Conservation (phyloP, 2,888 invertebrate species). For the Aquatica leii region DNA sequence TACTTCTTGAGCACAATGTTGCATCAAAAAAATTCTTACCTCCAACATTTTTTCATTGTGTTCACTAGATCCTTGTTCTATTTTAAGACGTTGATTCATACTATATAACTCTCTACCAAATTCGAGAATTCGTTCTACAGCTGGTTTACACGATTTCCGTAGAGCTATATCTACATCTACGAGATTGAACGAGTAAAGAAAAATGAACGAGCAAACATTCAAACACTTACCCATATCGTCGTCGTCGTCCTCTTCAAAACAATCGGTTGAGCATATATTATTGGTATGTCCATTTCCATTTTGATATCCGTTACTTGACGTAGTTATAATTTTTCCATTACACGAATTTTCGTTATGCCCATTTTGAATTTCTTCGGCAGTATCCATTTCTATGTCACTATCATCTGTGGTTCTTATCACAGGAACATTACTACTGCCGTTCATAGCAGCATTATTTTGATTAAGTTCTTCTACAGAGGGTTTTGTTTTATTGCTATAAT, state of each 20-base stretch:
- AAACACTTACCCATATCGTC: conserved; percentile 72
- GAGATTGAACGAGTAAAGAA: conserved; percentile 21
- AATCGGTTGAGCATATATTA: conserved; percentile 42
- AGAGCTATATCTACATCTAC: conserved; percentile 60
- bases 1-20: too few species aligned
- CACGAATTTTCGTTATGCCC: conserved; percentile 54
- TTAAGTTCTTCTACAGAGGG: conserved; percentile 46
- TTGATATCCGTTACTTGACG: conserved; percentile 65
- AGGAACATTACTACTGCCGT: conserved; percentile 58
- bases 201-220: conserved; percentile 15
- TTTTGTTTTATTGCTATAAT: conserved; percentile 54
- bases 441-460: conserved; percentile 61
- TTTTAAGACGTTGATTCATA: conserved; percentile 85
- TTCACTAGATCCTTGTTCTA: conserved; percentile 83
- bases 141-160: conserved; percentile 70
- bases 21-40: conserved; percentile 65
- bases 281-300: conserved; percentile 64
- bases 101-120: conserved; percentile 94
- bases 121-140: conserved; percentile 92
- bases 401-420: conserved; percentile 58
- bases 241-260: conserved; percentile 73
- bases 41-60: conserved; percentile 91
- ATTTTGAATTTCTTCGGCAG: conserved; percentile 57
- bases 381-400: conserved; percentile 67
- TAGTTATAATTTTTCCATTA: conserved; percentile 52